Evolutionary conservation across 64 coral and sea anemone genomes (phyloP).

Genomic region (Porites lutea): DNA sequence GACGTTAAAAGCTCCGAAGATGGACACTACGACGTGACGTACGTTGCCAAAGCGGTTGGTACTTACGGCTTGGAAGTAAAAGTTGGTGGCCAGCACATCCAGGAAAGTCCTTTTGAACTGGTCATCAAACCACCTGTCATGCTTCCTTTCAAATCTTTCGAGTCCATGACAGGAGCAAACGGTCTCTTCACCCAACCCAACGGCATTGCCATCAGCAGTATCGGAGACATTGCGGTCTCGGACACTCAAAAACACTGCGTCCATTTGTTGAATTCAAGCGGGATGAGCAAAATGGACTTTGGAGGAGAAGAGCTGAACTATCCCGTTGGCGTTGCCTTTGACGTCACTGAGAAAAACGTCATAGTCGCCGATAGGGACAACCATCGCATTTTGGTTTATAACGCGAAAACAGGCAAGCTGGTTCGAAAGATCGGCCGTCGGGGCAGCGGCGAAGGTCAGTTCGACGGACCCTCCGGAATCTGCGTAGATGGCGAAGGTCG

Average conservation of each 20-base stretch:
- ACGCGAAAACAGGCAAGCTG: slow-evolving; percentile 75
- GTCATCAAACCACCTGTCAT: slow-evolving; percentile 79
- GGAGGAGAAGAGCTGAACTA: slow-evolving; percentile 84
- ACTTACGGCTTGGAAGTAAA: slow-evolving; percentile 70
- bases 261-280: slow-evolving; percentile 71
- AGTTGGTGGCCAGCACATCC: slow-evolving; percentile 80
- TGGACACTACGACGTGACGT: slow-evolving; percentile 76
- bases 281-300: slow-evolving; percentile 77
- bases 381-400: slow-evolving; percentile 83
- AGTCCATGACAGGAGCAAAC: slow-evolving; percentile 69
- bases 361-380: slow-evolving; percentile 89
- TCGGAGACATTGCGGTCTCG: slow-evolving; percentile 75
- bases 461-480: slow-evolving; percentile 88
- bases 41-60: slow-evolving; percentile 70
- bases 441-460: slow-evolving; percentile 81
- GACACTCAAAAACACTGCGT: slow-evolving; percentile 91
- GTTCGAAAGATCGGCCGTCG: slow-evolving; percentile 74
- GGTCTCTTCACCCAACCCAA: slow-evolving; percentile 85
- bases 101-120: slow-evolving; percentile 74
- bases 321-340: slow-evolving; percentile 88
- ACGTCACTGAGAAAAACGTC: slow-evolving; percentile 75
- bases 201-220: slow-evolving; percentile 75
- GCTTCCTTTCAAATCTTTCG: slow-evolving; percentile 86
- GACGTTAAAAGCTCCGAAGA: slow-evolving; percentile 69
- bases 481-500: slow-evolving; percentile 73